A percentile compares a stretch with the other conserved stretches of the same genome.
Conservation (phyloP, 2,113 vertebrate genomes). For the Murina feae region DNA sequence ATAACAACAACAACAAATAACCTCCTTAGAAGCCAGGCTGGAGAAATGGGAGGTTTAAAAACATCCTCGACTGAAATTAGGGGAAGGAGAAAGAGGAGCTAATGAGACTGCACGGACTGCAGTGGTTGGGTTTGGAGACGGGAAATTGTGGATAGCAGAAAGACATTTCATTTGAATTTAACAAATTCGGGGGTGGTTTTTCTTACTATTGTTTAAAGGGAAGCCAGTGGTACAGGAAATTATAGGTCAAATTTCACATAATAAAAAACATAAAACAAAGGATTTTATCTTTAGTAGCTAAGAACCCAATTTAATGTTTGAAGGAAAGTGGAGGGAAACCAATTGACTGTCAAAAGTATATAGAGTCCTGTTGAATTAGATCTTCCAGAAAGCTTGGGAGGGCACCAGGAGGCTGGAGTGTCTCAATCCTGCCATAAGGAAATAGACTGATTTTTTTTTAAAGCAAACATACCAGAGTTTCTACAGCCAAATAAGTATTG, state of each 20-base stretch:
- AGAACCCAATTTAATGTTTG: constrained; percentile 25
- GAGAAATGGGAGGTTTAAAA: background rate
- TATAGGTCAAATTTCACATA: background rate
- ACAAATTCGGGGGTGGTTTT: background rate
- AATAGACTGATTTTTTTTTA: background rate
- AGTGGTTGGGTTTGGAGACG: background rate
- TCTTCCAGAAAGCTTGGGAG: background rate
- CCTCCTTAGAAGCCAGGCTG: background rate
- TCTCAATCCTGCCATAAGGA: constrained; percentile 23
- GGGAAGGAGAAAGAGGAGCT: background rate
- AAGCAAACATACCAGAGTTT: constrained; percentile 36
- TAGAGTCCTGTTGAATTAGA: background rate
- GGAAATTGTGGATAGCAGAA: background rate
- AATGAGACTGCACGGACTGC: background rate
- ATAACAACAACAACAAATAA: background rate
- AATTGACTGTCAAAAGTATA: background rate
- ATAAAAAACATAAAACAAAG: constrained; percentile 33
- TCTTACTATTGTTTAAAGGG: background rate
- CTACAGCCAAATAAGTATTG: background rate
- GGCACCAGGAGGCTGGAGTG: background rate
- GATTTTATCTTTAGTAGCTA: constrained; percentile 25
- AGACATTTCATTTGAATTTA: background rate
- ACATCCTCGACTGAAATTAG: background rate
- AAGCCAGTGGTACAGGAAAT: constrained; percentile 24
- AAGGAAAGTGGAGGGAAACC: background rate